Evolutionary conservation across 2,888 invertebrate species (phyloP), one percentile per base, ranked within the genome.

Genomic region (Sthenelais limicola): DNA sequence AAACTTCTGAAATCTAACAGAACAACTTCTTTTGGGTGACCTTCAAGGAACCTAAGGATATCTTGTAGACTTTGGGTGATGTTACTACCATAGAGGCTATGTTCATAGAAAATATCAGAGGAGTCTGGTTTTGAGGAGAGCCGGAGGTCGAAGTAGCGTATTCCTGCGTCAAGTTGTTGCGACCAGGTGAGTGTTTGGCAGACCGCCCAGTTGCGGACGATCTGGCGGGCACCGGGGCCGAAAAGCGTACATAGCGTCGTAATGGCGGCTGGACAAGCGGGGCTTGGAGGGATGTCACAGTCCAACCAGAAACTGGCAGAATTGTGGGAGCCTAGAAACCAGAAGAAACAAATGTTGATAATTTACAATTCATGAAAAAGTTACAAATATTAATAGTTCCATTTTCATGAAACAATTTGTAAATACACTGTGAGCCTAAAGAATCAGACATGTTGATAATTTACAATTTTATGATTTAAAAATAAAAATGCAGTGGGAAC

Each of bases 1-100:
- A 95, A 94, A 88, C 96, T 95, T 86, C 95, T 95, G 83, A 93
- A 93, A 84, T 96, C 95, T 58, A 96, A 86, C 32, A 96, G 90
- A 0, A 95, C 91, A 9, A 94, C 80, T 89, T 96, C 95, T 79
- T 91, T 90, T 0, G 91, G 91, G 87, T 95, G 93, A 0, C 87
- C 83, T 12, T 91, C 89, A 30, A 95, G 88, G 89, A 94, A 96
- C 2, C 89, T 84, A 26, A 90, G 90, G 0, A 96, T 90, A 82
- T 92, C 90, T 30, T 88, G 82, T n/a, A 95, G 88, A 0, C 92
- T 91, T 49, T 89, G 86, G 0, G 90, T 89, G 43, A 95, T 91
- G 81, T 92, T 91, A 74, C 90, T 90, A 0, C 94, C 93, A 85
- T 93, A 95, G 12, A 95, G 87, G 0, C 94, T 94, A 84, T 96